A percentile compares a stretch with the other conserved stretches of the same genome.
These are phyloP conservation scores for Vulpes vulpes DNA, from an alignment of 2,113 vertebrate genomes.

Conservation along the genomic window DNA sequence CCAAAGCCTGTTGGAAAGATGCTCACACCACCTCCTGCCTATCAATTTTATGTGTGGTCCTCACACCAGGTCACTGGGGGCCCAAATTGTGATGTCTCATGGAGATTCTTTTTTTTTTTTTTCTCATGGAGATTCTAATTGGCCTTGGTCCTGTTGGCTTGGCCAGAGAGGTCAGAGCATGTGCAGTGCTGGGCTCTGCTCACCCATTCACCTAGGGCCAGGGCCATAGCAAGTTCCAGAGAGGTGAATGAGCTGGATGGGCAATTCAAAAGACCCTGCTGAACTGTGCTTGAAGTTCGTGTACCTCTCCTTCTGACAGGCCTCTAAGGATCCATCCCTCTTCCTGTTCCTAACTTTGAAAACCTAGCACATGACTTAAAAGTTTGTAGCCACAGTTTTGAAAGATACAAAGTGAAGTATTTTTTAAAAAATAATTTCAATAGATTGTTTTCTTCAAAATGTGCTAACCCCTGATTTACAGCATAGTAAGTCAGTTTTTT, in stretches of 20 bases:
- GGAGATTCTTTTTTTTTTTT: background rate
- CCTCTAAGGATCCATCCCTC: background rate
- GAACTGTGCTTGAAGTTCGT: background rate
- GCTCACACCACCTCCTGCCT: background rate
- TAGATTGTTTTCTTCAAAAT: background rate
- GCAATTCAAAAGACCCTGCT: background rate
- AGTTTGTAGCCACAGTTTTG: background rate
- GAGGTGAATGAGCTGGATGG: background rate
- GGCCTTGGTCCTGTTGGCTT: background rate
- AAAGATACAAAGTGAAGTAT: background rate
- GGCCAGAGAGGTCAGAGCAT: background rate
- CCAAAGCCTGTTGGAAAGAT: background rate
- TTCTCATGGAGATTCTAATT: background rate
- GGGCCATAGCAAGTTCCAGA: slow-evolving; percentile 1
- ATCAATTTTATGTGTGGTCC: accelerated
- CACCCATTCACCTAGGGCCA: background rate
- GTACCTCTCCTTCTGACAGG: background rate
- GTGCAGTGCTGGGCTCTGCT: background rate
- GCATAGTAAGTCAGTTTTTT: background rate
- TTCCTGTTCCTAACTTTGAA: background rate
- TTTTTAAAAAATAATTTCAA: background rate
- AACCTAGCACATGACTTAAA: background rate
- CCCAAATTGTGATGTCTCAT: background rate
- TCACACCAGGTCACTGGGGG: background rate
- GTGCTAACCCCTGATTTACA: slow-evolving; percentile 11